Conservation (phyloP, 2,113 vertebrate species). For the Scolopax mira region DNA sequence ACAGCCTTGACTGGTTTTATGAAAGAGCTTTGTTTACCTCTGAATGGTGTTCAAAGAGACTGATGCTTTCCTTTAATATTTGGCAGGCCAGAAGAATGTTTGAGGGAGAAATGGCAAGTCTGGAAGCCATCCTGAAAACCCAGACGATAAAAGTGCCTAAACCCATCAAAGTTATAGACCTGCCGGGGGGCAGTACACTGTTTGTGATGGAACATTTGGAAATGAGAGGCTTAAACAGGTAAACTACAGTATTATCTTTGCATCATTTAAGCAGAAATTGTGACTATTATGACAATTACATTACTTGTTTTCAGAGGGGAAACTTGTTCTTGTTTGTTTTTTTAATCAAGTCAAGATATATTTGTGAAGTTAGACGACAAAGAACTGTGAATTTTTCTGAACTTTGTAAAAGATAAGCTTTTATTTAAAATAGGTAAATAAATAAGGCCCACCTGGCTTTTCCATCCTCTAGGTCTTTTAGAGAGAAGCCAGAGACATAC, state of each 20-base stretch:
- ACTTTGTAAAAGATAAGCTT: background rate
- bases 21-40: background rate
- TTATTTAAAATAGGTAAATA: background rate
- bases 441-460: background rate
- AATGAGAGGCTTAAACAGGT: conserved; percentile 88
- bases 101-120: conserved; percentile 90
- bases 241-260: background rate
- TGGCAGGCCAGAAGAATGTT: conserved; percentile 91
- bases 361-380: background rate
- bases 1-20: background rate
- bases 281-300: background rate
- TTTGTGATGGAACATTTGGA: conserved; percentile 94
- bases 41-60: accelerated
- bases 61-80: background rate
- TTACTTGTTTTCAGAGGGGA: background rate
- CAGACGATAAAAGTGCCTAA: conserved; percentile 84
- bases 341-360: accelerated
- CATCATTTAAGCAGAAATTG: background rate
- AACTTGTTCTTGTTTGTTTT: background rate
- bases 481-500: background rate
- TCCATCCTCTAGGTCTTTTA: background rate
- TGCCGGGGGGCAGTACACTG: conserved; percentile 74
- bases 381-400: background rate
- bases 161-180: conserved; percentile 85
- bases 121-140: conserved; percentile 85